phyloP scores from a whole-genome alignment of 2,888 invertebrate genomes.

The Lasioglossum vierecki region DNA sequence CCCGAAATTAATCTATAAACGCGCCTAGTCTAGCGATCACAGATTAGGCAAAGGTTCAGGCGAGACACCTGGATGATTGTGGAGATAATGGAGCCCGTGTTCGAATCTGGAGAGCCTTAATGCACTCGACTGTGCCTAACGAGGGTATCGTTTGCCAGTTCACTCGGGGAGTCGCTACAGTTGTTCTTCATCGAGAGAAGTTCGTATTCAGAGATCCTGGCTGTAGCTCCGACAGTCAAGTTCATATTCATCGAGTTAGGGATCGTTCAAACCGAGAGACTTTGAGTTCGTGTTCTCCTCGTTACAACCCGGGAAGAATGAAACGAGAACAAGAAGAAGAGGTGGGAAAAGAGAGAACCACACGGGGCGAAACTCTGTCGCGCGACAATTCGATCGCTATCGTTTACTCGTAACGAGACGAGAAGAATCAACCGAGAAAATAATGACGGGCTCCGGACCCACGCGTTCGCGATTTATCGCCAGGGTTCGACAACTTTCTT shows the following conservation, averaged over 20 bases:
- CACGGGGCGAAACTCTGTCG: not conserved
- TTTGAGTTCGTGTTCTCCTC: not conserved
- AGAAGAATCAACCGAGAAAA: not conserved
- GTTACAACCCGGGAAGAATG: not conserved
- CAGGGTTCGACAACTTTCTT: not conserved
- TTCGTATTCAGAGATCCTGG: not conserved
- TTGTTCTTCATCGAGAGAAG: not conserved
- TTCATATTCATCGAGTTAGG: slow-evolving; percentile 14
- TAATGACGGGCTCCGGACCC: not conserved
- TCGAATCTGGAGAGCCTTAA: not conserved
- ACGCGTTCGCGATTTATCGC: not conserved
- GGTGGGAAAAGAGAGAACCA: not conserved
- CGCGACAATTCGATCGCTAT: slow-evolving; percentile 11
- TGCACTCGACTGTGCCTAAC: slow-evolving; percentile 8
- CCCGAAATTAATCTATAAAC: not conserved
- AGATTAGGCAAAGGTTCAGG: not conserved
- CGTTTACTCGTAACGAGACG: not conserved
- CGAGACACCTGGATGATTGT: not conserved
- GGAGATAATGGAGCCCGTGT: not conserved
- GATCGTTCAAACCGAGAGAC: not conserved
- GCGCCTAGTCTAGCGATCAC: not conserved
- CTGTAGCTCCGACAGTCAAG: not conserved
- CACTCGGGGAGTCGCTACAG: not conserved
- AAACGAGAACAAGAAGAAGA: not conserved
- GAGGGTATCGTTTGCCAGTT: slow-evolving; percentile 14